A percentile compares a stretch with the other conserved stretches of the same genome.
Evolutionary conservation across 2,888 invertebrate genomes (phyloP).

Genomic region (Epinotia demarniana): DNA sequence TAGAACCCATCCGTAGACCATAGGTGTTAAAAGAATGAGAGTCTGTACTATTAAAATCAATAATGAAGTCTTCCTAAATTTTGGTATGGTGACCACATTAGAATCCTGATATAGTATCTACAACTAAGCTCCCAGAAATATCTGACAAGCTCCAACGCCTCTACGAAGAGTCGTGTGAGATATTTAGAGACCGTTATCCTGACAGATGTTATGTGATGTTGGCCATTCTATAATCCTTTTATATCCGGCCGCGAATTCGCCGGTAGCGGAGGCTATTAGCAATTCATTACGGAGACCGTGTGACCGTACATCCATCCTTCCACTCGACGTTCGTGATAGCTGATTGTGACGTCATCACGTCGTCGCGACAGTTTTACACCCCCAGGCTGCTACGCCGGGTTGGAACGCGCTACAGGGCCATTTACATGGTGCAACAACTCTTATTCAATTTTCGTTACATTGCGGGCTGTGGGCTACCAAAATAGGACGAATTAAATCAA

Average conservation of each 20-base stretch:
- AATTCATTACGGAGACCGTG: conserved; percentile 64
- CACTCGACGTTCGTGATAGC: too few species aligned
- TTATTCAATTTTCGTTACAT: too few species aligned
- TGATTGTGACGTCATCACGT: too few species aligned
- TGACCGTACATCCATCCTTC: conserved; percentile 53
- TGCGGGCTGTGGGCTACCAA: too few species aligned
- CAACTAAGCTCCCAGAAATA: too few species aligned
- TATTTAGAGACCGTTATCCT: neutral
- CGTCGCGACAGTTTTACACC: too few species aligned
- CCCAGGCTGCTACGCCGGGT: too few species aligned
- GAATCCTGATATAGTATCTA: too few species aligned
- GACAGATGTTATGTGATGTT: neutral
- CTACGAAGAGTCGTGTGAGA: neutral
- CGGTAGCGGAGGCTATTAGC: conserved; percentile 41
- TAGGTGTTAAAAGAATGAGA: too few species aligned
- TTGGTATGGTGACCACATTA: neutral
- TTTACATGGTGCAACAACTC: too few species aligned
- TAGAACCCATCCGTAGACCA: neutral
- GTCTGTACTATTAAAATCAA: neutral
- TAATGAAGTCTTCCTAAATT: neutral
- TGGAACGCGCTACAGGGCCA: too few species aligned
- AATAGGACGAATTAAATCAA: too few species aligned
- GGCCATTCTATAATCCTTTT: neutral
- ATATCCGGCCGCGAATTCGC: neutral
- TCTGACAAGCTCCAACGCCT: neutral